Percentiles rank a stretch among this genome's conserved stretches.
Evolutionary conservation across 2,113 vertebrate species (phyloP).

Genomic region (Macaca mulatta): DNA sequence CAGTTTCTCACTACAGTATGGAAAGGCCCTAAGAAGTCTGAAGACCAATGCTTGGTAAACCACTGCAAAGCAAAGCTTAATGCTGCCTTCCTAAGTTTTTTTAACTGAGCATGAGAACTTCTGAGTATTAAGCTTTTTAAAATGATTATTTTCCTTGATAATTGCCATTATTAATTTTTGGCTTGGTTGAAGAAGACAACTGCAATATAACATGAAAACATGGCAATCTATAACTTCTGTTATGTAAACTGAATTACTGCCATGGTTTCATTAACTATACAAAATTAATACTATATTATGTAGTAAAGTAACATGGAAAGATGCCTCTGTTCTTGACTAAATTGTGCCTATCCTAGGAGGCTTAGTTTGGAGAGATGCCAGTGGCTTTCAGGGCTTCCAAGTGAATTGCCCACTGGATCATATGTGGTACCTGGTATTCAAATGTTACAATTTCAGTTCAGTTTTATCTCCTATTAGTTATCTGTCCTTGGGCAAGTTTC

Average conservation of each 20-base stretch:
- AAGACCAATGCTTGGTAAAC: neutral
- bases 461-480: neutral
- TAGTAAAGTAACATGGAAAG: neutral
- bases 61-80: neutral
- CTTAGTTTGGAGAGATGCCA: neutral
- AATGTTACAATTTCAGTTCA: neutral
- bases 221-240: neutral
- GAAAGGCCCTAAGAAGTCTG: neutral
- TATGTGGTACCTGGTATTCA: neutral
- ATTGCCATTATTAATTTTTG: neutral
- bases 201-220: neutral
- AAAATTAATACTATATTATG: neutral
- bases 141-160: neutral
- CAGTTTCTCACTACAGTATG: neutral
- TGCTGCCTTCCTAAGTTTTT: neutral
- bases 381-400: neutral
- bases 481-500: neutral
- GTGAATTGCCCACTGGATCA: neutral
- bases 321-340: neutral
- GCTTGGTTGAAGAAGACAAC: conserved; percentile 12
- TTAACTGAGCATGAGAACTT: neutral
- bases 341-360: neutral
- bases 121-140: neutral
- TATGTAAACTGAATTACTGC: neutral
- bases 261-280: neutral